Evolutionary conservation across 2,113 vertebrate genomes (phyloP).

Genomic region (Platichthys flesus): DNA sequence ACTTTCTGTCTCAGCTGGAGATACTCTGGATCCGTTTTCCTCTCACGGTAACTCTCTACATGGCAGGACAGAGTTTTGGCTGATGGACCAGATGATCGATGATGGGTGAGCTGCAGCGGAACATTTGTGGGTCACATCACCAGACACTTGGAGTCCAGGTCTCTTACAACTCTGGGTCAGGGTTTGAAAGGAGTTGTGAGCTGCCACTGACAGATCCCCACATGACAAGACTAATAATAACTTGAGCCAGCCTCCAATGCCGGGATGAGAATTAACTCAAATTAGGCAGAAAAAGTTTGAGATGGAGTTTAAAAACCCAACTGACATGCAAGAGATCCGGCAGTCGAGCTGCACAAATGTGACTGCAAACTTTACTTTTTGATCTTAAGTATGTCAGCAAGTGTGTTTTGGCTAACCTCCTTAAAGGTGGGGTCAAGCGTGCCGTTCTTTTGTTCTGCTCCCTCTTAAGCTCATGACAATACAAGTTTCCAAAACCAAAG

Average conservation of each 20-base stretch:
- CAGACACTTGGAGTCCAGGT: slow-evolving; percentile 1
- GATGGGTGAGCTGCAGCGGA: slow-evolving; percentile 30
- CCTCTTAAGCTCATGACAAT: slow-evolving; percentile 49
- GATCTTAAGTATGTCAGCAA: slow-evolving; percentile 41
- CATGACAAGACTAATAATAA: slow-evolving; percentile 32
- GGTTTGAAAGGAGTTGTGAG: slow-evolving; percentile 16
- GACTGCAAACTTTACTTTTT: slow-evolving; percentile 24
- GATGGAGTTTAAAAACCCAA: not conserved
- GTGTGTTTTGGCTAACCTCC: slow-evolving; percentile 50
- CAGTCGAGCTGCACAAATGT: not conserved
- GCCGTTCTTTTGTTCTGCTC: slow-evolving; percentile 61
- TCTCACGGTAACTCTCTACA: not conserved
- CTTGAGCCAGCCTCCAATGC: not conserved
- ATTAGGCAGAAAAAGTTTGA: slow-evolving; percentile 20
- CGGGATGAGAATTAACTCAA: not conserved
- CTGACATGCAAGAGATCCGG: slow-evolving; percentile 2
- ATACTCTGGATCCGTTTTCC: slow-evolving; percentile 3
- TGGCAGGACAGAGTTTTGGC: slow-evolving; percentile 1
- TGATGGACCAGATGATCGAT: slow-evolving; percentile 11
- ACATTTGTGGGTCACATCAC: slow-evolving; percentile 44
- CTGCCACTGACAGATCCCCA: slow-evolving; percentile 16
- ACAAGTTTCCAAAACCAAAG: slow-evolving; percentile 68
- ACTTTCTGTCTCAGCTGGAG: not conserved
- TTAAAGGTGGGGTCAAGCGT: slow-evolving; percentile 36
- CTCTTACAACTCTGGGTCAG: slow-evolving; percentile 20